These are phyloP conservation scores for Listronotus oregonensis DNA, from an alignment of 1,140 invertebrate species.

Conservation along the genomic window DNA sequence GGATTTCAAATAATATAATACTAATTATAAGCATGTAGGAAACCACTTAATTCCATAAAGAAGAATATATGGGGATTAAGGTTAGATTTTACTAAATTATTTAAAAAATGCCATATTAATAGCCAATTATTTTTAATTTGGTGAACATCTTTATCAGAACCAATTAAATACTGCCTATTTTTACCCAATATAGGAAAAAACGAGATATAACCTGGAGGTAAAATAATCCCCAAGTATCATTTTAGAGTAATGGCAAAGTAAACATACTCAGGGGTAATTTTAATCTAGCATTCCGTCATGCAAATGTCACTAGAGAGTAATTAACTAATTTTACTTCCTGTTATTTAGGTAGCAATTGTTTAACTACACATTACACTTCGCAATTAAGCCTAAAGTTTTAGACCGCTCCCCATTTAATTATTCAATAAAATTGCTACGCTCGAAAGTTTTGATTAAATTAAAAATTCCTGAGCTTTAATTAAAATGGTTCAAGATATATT, in stretches of 20 bases:
- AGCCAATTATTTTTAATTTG: too few species aligned
- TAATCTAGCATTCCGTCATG: slow-evolving; percentile 41
- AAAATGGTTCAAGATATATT: slow-evolving; percentile 35
- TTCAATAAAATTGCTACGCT: slow-evolving; percentile 51
- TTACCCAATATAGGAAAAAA: not conserved
- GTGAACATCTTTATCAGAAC: too few species aligned
- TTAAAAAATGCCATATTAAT: too few species aligned
- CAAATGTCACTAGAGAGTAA: slow-evolving; percentile 40
- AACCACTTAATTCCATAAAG: too few species aligned
- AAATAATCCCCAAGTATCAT: slow-evolving; percentile 1
- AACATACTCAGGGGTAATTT: slow-evolving; percentile 34
- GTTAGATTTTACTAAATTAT: too few species aligned
- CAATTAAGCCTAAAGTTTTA: slow-evolving; percentile 44
- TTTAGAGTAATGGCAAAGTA: slow-evolving; percentile 16
- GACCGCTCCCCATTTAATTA: slow-evolving; percentile 50
- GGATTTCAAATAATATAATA: too few species aligned
- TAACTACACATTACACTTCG: slow-evolving; percentile 44
- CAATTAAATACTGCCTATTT: too few species aligned
- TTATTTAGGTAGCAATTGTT: slow-evolving; percentile 44
- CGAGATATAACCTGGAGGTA: not conserved
- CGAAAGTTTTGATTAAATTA: slow-evolving; percentile 43
- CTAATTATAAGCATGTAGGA: too few species aligned
- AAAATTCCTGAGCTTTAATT: slow-evolving; percentile 41
- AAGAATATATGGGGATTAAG: too few species aligned
- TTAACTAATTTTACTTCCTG: slow-evolving; percentile 43